phyloP scores from a whole-genome alignment of 2,113 vertebrate genomes.

The Ciconia stormi region DNA sequence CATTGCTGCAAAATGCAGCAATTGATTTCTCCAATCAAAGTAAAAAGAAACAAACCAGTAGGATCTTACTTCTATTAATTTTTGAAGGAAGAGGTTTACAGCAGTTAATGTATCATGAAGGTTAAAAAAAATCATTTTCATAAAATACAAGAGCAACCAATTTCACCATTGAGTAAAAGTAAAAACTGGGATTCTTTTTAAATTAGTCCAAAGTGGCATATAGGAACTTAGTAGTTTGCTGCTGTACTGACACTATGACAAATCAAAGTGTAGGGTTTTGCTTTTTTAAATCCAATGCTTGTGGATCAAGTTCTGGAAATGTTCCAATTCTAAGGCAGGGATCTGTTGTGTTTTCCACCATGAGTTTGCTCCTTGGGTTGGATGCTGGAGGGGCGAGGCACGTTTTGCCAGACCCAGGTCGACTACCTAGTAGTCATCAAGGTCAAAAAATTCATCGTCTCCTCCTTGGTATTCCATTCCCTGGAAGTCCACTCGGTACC shows the following conservation, averaged over 20 bases:
- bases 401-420: conserved; percentile 85
- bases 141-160: conserved; percentile 98
- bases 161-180: conserved; percentile 91
- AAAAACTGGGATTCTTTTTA: conserved; percentile 88
- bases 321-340: conserved; percentile 97
- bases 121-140: conserved; percentile 95
- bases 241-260: conserved; percentile 91
- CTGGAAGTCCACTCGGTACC: conserved; percentile 99
- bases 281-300: conserved; percentile 88
- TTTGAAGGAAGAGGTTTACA: conserved; percentile 81
- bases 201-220: conserved; percentile 88
- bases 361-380: conserved; percentile 86
- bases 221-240: conserved; percentile 84
- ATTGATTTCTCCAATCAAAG: conserved; percentile 77
- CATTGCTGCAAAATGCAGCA: conserved; percentile 75
- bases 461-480: conserved; percentile 99
- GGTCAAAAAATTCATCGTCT: conserved; percentile 99
- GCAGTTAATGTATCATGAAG: conserved; percentile 98
- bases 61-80: conserved; percentile 79
- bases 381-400: conserved; percentile 87
- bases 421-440: conserved; percentile 99
- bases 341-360: conserved; percentile 83
- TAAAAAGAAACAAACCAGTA: conserved; percentile 80
- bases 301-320: conserved; percentile 87
- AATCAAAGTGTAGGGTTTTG: conserved; percentile 85